Evolutionary conservation across 2,797 vertebrate species (phyloP), one percentile per base, ranked within the genome.

Genomic region (Vipera latastei): DNA sequence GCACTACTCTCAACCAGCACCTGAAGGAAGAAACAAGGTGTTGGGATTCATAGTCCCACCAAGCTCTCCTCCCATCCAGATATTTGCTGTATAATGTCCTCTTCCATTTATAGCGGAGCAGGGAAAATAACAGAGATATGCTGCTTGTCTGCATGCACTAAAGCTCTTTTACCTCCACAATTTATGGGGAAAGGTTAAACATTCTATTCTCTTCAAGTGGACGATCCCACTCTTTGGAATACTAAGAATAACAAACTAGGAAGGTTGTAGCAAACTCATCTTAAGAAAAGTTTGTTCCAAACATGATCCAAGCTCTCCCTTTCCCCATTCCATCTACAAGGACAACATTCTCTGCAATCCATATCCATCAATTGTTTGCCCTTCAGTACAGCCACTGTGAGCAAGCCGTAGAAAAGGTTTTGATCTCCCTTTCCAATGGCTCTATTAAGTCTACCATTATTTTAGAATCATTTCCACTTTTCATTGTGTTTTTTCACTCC

Each of bases 1-100:
- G 98, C 98, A 3, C 98, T 98, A 90, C 97, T 96, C 93, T 99
- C 98, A 87, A 99, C 98, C 93, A 98, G 95, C 13, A 96, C 96
- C 99, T 99, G 94, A 6, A 56, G 6, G 9, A 51, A 28, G 5
- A 16, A 48, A 44, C 38, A 61, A 89, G 48, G 32, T 2, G 9
- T 51, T 89, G 25, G 56, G 57, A 85, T n/a, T 32, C 48, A 3
- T 28, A 56, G 12, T 51, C 32, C 9, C 8, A 8, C 6, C 2
- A 28, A 11, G 5, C 14, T 28, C 38, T 22, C 16, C 26, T 57
- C 26, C 32, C 44, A 89, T 59, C 59, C 22, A 63, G 20, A 9
- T n/a, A 2, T 63, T 73, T 60, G 51, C 20, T 32, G 3, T 20
- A 25, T 18, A 4, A 51, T 3, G 20, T 60, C 59, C 20, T 22